Evolutionary conservation across 1,140 invertebrate genomes (phyloP), one percentile per base, ranked within the genome.

Genomic region (Eumaeus atala): DNA sequence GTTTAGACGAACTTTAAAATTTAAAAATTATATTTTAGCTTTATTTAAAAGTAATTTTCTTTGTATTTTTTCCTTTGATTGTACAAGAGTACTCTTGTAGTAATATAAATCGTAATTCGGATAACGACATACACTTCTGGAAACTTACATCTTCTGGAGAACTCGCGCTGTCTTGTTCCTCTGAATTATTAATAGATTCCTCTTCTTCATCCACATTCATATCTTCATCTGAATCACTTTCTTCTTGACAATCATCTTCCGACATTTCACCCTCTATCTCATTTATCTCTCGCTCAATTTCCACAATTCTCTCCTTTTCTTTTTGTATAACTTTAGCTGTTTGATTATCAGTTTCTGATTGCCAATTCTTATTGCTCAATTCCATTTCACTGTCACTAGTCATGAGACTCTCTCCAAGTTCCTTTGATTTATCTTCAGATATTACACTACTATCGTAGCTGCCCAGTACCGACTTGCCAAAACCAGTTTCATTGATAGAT

Each of bases 311-410:
- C 53, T 84, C 74, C 50, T 83, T 85, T 52, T 81, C 77, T 49
- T 76, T 84, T 47, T 79, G 74, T 48, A 79, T 83, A n/a, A 74
- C 72, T 37, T 63, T 59, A 11, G 70, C 74, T 0, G 40, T 16
- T 62, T 63, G 21, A 28, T 28, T 28, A 28, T 28, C 21, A 28
- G 21, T 17, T 68, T 70, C 56, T 67, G 55, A 58, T 35, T 67
- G 66, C 66, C 64, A 69, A 36, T 63, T 77, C 71, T 56, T 70
- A 18, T 38, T 42, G 12, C 51, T 67, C 53, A 75, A 66, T 44
- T 81, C 78, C 0, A 70, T 59, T 56, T 86, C 83, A 53, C 77
- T 83, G 38, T 86, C 83, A 58, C 73, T 77, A 0, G 79, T 84
- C 47, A 86, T 75, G 3, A 86, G 56, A 28, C 21, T 28, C 21